Conservation (phyloP, 2,888 invertebrate species). For the Dynastes grantii region DNA sequence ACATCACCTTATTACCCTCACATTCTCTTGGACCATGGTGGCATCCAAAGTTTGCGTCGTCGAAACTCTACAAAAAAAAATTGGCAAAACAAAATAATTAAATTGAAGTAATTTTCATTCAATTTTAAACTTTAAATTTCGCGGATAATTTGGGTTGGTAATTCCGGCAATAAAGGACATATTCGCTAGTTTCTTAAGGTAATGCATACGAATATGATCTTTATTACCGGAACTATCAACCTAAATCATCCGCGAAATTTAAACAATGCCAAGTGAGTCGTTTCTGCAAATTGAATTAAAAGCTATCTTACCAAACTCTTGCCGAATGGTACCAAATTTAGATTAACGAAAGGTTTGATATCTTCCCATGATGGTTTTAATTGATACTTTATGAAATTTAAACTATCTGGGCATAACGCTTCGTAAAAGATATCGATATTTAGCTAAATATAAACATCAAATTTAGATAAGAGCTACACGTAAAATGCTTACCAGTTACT, state of each 20-base stretch:
- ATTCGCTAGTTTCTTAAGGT: too few relatives aligned
- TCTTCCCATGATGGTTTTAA: conserved; percentile 72
- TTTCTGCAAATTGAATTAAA: neutral
- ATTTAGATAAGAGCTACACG: neutral
- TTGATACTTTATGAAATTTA: conserved; percentile 73
- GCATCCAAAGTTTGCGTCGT: conserved; percentile 72
- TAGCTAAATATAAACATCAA: conserved; percentile 62
- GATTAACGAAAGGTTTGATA: conserved; percentile 71
- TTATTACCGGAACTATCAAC: too few relatives aligned
- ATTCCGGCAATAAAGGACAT: too few relatives aligned
- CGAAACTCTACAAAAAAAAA: conserved; percentile 59
- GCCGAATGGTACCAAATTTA: conserved; percentile 78
- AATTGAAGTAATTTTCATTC: neutral
- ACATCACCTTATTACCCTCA: conserved; percentile 76
- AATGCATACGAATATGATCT: too few relatives aligned
- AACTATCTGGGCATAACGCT: conserved; percentile 77
- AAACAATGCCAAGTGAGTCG: too few relatives aligned
- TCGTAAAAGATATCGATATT: conserved; percentile 76
- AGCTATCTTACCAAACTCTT: conserved; percentile 73
- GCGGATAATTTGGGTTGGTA: too few relatives aligned
- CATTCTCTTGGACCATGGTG: conserved; percentile 79
- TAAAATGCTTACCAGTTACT: neutral
- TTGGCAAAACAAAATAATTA: neutral
- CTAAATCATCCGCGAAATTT: too few relatives aligned
- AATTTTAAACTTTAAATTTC: too few relatives aligned